Evolutionary conservation across 2,888 invertebrate genomes (phyloP), one percentile per base, ranked within the genome.

Genomic region (Auanema sp.): DNA sequence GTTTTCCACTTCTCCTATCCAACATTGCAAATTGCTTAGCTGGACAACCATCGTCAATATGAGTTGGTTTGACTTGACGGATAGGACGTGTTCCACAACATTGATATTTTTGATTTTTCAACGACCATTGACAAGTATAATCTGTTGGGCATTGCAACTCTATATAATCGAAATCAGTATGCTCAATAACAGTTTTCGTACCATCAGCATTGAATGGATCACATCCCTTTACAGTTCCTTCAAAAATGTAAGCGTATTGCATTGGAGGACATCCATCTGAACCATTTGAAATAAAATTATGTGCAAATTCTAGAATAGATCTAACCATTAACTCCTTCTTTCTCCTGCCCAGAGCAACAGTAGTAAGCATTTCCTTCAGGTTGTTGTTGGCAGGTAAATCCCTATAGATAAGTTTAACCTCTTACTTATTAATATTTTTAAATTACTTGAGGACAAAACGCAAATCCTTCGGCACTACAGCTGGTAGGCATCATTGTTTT

Each of bases 191-290:
- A 10, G 11, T 23, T 33, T 33, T 33, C 14, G 47, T 53, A 25
- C 64, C 65, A 16, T 67, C 66, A 1, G 58, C 11, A 11, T 67
- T 44, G 58, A 74, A 74, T 12, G 74, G 74, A 53, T 74, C 74
- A 47, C 74, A 74, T 8, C 66, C 64, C 16, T 68, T 71, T 23
- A 67, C 70, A 2, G 60, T 51, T 25, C 68, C 69, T n/a, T 70
- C 71, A 21, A 66, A 53, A 4, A 74, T 64, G 58, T 70, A 68
- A 12, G 74, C 76, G 59, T 64, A 72, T 49, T 76, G 74, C 24
- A 64, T 64, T 1, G 74, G 76, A 1, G 76, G 76, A 49, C 76
- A 76, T 8, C 76, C 76, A 44, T 74, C 74, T 69, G 44, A 50
- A 64, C 41, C 10, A 5, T 40, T 4, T 11, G 12, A 21, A 40